Evolutionary conservation across 2,888 invertebrate genomes (phyloP).

Genomic region (Acheta domesticus): DNA sequence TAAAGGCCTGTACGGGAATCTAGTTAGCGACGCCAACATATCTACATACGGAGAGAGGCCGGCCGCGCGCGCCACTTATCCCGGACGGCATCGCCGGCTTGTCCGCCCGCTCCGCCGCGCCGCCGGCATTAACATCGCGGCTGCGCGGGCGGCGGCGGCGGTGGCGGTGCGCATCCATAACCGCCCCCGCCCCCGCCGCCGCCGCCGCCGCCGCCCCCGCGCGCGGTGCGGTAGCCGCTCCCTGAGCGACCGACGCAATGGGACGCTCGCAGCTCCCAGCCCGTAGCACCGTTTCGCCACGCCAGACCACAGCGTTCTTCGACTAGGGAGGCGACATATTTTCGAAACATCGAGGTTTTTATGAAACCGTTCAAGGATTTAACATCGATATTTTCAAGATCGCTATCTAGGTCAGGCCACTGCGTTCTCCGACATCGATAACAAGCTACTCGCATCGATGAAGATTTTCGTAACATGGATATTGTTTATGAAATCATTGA

Average conservation of each 20-base stretch:
- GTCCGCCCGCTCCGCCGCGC: neutral
- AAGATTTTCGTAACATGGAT: too few relatives aligned
- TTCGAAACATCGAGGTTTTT: too few relatives aligned
- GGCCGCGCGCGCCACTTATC: conserved; percentile 18
- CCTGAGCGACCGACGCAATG: too few relatives aligned
- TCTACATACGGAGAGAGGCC: neutral
- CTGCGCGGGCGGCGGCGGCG: neutral
- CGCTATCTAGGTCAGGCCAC: too few relatives aligned
- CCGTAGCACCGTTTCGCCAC: neutral
- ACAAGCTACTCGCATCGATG: too few relatives aligned
- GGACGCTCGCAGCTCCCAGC: neutral
- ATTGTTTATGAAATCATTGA: too few relatives aligned
- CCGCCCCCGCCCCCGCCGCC: neutral
- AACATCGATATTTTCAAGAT: too few relatives aligned
- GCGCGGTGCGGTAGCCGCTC: conserved; percentile 1
- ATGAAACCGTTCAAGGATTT: too few relatives aligned
- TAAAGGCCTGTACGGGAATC: conserved; percentile 1
- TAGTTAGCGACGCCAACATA: conserved; percentile 10
- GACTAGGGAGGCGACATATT: too few relatives aligned
- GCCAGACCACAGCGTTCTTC: neutral
- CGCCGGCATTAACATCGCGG: neutral
- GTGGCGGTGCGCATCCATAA: neutral
- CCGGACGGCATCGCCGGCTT: neutral
- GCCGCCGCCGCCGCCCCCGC: neutral
- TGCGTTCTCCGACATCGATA: too few relatives aligned